A percentile compares a stretch with the other conserved stretches of the same genome.
phyloP scores from a whole-genome alignment of 2,888 invertebrate species.

The Callinectes sapidus region DNA sequence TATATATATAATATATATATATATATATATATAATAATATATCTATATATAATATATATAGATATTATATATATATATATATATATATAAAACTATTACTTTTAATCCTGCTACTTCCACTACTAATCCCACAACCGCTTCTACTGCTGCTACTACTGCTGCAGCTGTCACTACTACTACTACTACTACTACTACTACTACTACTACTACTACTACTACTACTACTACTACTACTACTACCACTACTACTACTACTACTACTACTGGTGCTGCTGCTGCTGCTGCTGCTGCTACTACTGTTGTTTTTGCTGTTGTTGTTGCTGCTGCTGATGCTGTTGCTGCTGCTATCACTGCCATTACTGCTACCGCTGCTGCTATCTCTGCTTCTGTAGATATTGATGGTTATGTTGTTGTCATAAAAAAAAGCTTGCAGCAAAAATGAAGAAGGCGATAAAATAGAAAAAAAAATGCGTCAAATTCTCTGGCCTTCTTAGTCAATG shows the following conservation, averaged over 20 bases:
- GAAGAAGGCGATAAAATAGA: neutral
- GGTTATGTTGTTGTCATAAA: too few species aligned
- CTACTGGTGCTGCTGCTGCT: neutral
- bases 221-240: neutral
- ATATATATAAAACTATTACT: neutral
- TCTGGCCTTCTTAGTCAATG: neutral
- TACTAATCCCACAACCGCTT: neutral
- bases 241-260: neutral
- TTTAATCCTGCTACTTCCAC: neutral
- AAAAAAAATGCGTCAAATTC: neutral
- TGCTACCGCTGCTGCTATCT: neutral
- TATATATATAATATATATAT: conserved; percentile 49
- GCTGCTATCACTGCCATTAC: neutral
- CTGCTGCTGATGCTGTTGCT: neutral
- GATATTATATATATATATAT: neutral
- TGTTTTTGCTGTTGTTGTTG: neutral
- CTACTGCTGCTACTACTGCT: neutral
- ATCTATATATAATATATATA: neutral
- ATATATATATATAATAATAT: conserved; percentile 41
- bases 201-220: neutral
- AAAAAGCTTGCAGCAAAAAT: neutral
- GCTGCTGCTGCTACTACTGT: neutral
- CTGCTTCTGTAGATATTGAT: neutral
- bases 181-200: too few species aligned
- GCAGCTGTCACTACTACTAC: neutral